phyloP scores from a whole-genome alignment of 2,113 vertebrate species.

The Proterorhinus semilunaris region DNA sequence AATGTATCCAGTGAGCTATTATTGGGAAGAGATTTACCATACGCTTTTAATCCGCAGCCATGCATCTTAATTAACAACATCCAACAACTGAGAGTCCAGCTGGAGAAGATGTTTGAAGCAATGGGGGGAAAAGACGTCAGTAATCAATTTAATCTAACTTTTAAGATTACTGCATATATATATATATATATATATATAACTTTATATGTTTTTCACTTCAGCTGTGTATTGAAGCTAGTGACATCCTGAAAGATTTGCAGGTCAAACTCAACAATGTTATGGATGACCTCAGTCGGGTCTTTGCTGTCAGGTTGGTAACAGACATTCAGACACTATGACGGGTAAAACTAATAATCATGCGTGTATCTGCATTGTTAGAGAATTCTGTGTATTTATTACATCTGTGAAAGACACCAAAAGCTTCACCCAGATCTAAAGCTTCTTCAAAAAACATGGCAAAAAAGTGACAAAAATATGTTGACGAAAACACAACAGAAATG shows the following conservation, averaged over 20 bases:
- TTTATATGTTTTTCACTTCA: constrained; percentile 49
- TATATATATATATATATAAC: too few species aligned
- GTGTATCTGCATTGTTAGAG: too few species aligned
- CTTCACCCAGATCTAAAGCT: too few species aligned
- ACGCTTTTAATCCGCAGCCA: constrained; percentile 61
- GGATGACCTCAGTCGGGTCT: constrained; percentile 94
- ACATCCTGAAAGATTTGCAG: constrained; percentile 94
- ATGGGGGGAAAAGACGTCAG: constrained; percentile 95
- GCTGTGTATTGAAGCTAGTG: constrained; percentile 94
- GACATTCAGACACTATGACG: neutral
- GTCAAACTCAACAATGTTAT: constrained; percentile 96
- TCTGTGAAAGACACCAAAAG: too few species aligned
- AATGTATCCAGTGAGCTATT: too few species aligned
- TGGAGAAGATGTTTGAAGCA: constrained; percentile 98
- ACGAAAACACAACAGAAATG: too few species aligned
- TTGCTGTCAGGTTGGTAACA: constrained; percentile 86
- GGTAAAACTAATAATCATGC: too few species aligned
- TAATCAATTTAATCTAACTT: neutral
- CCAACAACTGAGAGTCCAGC: constrained; percentile 92
- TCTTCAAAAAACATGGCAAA: neutral
- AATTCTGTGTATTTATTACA: too few species aligned
- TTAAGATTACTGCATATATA: neutral
- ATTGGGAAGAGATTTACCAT: neutral
- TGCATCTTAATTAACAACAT: constrained; percentile 99
- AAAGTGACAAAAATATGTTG: neutral